A percentile compares a stretch with the other conserved stretches of the same genome.
Evolutionary conservation across 1,140 invertebrate genomes (phyloP).

Genomic region (Metaphire vulgaris): DNA sequence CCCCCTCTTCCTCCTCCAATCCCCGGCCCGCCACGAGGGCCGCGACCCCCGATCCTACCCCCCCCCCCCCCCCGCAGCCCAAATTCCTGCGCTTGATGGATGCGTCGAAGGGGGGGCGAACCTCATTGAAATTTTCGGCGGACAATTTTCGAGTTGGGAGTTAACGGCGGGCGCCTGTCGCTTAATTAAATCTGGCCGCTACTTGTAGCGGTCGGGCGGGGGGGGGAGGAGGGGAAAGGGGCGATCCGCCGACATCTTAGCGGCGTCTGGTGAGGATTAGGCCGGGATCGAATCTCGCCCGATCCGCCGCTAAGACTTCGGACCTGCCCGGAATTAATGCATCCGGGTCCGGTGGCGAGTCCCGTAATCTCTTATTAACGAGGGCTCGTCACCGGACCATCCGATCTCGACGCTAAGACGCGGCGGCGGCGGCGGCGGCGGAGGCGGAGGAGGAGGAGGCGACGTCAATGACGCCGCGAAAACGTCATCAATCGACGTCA

Average conservation of each 20-base stretch:
- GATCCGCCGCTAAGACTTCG: neutral
- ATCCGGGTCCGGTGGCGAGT: neutral
- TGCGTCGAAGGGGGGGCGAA: neutral
- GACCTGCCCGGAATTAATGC: neutral
- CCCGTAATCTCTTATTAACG: neutral
- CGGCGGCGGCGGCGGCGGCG: too few relatives aligned
- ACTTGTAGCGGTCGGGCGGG: neutral
- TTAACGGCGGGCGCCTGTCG: neutral
- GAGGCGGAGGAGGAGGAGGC: too few relatives aligned
- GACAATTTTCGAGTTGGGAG: neutral
- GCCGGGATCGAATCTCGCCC: neutral
- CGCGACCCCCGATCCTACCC: neutral
- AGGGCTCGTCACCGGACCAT: too few relatives aligned
- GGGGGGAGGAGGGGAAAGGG: too few relatives aligned
- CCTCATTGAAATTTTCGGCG: neutral
- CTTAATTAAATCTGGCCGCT: neutral
- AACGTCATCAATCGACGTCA: too few relatives aligned
- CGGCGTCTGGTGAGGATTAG: neutral
- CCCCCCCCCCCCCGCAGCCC: neutral
- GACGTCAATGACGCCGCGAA: too few relatives aligned
- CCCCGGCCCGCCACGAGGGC: neutral
- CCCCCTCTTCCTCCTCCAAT: neutral
- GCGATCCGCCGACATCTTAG: neutral
- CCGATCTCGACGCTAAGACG: too few relatives aligned
- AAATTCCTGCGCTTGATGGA: neutral